These are phyloP conservation scores for Meliscaeva auricollis DNA, from an alignment of 2,888 invertebrate genomes.

Conservation along the genomic window DNA sequence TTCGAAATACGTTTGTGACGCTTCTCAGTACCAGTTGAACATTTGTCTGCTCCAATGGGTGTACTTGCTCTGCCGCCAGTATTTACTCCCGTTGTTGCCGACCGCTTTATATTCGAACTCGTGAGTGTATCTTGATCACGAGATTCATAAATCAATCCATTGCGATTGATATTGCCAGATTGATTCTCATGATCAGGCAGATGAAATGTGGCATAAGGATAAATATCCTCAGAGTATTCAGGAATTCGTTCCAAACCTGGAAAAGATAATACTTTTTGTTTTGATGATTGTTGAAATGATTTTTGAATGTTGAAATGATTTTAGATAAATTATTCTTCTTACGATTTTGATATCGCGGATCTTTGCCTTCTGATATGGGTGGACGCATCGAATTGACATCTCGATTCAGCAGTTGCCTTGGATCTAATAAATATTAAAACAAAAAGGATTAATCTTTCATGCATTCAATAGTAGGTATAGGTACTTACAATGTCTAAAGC, in stretches of 20 bases:
- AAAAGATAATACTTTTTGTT: constrained; percentile 81
- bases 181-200: constrained; percentile 86
- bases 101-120: constrained; percentile 79
- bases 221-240: constrained; percentile 87
- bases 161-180: constrained; percentile 84
- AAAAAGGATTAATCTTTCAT: no score
- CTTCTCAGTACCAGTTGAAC: constrained; percentile 80
- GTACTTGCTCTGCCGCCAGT: constrained; percentile 73
- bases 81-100: constrained; percentile 65
- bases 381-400: constrained; percentile 80
- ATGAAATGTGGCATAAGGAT: constrained; percentile 87
- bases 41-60: constrained; percentile 76
- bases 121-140: constrained; percentile 80
- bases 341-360: constrained; percentile 83
- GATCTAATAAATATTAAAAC: constrained; percentile 77
- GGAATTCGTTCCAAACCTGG: constrained; percentile 85
- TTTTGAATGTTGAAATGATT: not conserved
- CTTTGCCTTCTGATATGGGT: constrained; percentile 78
- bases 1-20: constrained; percentile 85
- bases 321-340: constrained; percentile 81
- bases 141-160: constrained; percentile 81
- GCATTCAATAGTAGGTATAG: no score
- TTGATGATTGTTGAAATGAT: constrained; percentile 83
- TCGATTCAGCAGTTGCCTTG: constrained; percentile 79
- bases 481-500: constrained; percentile 85